Conservation (phyloP, 2,888 invertebrate species). For the Drosophila lacicola region DNA sequence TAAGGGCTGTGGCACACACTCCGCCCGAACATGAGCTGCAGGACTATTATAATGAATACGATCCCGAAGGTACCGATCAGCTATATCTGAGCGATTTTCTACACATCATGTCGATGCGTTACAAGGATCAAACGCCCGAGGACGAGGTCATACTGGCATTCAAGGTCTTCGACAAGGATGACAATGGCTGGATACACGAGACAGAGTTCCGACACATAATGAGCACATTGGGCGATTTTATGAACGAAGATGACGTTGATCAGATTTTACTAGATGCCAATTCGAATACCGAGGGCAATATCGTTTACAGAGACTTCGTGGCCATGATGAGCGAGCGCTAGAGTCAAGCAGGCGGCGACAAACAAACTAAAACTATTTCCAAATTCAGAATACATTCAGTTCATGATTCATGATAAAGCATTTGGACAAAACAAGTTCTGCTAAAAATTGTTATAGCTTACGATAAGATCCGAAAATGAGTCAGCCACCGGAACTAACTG, state of each 20-base stretch:
- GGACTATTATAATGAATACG: constrained; percentile 55
- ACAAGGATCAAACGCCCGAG: constrained; percentile 45
- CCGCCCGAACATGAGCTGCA: constrained; percentile 58
- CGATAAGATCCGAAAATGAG: constrained; percentile 11
- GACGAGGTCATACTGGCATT: constrained; percentile 65
- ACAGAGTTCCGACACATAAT: constrained; percentile 54
- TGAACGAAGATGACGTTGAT: constrained; percentile 63
- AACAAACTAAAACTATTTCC: neutral
- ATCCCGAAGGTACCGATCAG: constrained; percentile 58
- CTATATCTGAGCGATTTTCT: constrained; percentile 58
- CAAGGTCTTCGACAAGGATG: constrained; percentile 52
- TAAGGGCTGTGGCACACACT: constrained; percentile 55
- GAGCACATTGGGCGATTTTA: constrained; percentile 45
- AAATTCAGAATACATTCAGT: constrained; percentile 6
- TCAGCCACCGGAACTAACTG: constrained; percentile 90
- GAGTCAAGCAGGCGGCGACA: constrained; percentile 23
- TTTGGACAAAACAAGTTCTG: constrained; percentile 7
- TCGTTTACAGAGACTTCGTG: constrained; percentile 60
- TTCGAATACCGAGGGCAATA: constrained; percentile 64
- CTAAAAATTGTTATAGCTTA: neutral
- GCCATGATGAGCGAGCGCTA: constrained; percentile 50
- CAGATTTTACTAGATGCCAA: constrained; percentile 58
- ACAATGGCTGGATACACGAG: constrained; percentile 56
- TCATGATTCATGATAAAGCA: neutral
- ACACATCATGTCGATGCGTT: constrained; percentile 57